These are phyloP conservation scores for Cacoxenus indagator DNA, from an alignment of 2,888 invertebrate species.

Conservation along the genomic window DNA sequence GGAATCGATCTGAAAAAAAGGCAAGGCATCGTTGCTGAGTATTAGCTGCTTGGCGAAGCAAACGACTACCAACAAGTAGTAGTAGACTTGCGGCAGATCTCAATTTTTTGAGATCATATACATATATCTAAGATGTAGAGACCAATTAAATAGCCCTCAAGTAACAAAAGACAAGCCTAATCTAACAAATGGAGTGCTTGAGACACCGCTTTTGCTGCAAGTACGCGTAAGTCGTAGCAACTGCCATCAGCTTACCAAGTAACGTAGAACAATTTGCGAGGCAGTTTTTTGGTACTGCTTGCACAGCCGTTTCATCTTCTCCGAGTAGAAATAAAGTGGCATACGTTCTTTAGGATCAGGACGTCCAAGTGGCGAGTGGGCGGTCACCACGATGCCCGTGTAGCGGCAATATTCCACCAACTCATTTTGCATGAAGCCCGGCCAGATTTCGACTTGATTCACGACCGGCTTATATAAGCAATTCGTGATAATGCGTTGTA, in stretches of 20 bases:
- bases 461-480: conserved; percentile 55
- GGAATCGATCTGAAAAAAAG: conserved; percentile 71
- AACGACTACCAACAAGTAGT: not conserved
- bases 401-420: conserved; percentile 77
- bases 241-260: conserved; percentile 69
- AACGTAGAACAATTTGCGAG: conserved; percentile 75
- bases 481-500: conserved; percentile 48
- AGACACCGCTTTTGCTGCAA: no score
- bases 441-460: conserved; percentile 61
- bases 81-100: not conserved
- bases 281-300: conserved; percentile 75
- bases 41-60: not conserved
- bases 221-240: no score
- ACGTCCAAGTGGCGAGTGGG: conserved; percentile 80
- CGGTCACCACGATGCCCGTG: conserved; percentile 76
- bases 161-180: not conserved
- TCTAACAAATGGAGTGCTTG: no score
- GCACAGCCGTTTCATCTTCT: conserved; percentile 71
- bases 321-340: conserved; percentile 65
- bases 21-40: no score
- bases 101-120: not conserved
- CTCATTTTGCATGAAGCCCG: conserved; percentile 66
- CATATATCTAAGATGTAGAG: no score
- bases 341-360: conserved; percentile 73
- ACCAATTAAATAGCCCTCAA: no score